Evolutionary conservation across 2,888 invertebrate species (phyloP).

Genomic region (Agonopterix subpropinquella): DNA sequence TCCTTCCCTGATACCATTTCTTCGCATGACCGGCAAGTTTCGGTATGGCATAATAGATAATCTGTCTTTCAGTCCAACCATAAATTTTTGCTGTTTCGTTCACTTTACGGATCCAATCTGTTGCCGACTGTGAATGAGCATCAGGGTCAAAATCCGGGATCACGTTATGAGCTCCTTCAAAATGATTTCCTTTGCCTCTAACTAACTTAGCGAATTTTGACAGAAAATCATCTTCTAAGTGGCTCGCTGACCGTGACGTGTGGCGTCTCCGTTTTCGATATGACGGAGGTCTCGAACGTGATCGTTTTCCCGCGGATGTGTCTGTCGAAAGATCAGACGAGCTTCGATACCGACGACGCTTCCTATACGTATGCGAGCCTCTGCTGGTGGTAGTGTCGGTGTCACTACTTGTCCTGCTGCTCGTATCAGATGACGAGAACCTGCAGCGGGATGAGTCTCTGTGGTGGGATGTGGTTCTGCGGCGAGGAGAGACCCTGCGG

Average conservation of each 20-base stretch:
- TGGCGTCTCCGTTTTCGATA: not conserved
- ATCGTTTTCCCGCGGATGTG: not conserved
- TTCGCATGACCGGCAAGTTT: slow-evolving; percentile 16
- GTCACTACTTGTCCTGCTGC: not conserved
- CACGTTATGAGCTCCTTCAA: not conserved
- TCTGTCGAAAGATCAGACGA: not conserved
- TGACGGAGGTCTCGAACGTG: not conserved
- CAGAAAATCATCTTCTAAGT: not conserved
- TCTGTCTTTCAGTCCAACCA: slow-evolving; percentile 14
- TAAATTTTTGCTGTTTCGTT: slow-evolving; percentile 15
- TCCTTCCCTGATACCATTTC: slow-evolving; percentile 16
- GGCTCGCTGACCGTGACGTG: not conserved
- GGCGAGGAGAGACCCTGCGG: not conserved
- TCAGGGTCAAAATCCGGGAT: slow-evolving; percentile 12
- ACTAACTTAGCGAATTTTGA: not conserved
- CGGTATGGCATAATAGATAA: slow-evolving; percentile 13
- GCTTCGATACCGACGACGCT: not conserved
- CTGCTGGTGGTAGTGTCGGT: not conserved
- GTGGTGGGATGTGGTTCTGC: not conserved
- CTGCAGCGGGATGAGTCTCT: not conserved
- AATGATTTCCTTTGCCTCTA: not conserved
- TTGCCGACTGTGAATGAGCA: slow-evolving; percentile 6
- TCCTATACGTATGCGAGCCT: not conserved
- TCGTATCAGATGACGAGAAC: not conserved
- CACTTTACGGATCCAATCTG: slow-evolving; percentile 12